These are phyloP conservation scores for Melanotaenia duboulayi DNA, from an alignment of 2,113 vertebrate species.

Conservation along the genomic window DNA sequence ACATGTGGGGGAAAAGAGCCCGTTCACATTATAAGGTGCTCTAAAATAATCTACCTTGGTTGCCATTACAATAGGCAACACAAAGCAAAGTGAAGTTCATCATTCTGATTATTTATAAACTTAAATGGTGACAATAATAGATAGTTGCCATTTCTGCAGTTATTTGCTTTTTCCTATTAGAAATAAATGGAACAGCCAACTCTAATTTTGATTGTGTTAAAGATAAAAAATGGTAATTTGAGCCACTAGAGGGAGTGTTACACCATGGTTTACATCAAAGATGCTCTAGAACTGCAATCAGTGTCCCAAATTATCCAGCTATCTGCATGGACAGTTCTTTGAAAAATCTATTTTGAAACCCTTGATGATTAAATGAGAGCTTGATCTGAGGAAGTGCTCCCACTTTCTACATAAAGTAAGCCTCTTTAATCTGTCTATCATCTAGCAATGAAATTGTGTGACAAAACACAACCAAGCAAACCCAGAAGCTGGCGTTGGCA, in stretches of 20 bases:
- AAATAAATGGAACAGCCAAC: background rate
- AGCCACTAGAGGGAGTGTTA: constrained; percentile 63
- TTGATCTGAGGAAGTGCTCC: background rate
- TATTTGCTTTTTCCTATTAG: background rate
- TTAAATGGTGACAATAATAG: background rate
- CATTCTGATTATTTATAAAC: background rate
- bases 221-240: constrained; percentile 7
- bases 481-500: constrained; percentile 32
- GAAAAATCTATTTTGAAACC: constrained; percentile 15
- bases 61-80: background rate
- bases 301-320: constrained; percentile 15
- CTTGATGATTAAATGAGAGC: constrained; percentile 24
- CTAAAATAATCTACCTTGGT: too few relatives aligned
- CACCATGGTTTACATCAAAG: constrained; percentile 9
- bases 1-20: background rate
- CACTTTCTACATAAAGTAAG: constrained; percentile 21
- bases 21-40: too few relatives aligned
- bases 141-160: too few relatives aligned
- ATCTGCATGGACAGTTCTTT: background rate
- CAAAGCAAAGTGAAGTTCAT: background rate
- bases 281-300: constrained; percentile 1
- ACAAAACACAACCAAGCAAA: constrained; percentile 9
- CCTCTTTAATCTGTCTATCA: constrained; percentile 35
- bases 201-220: background rate
- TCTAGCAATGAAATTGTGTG: constrained; percentile 8